Percentiles rank a stretch among this genome's conserved stretches.
These are phyloP conservation scores for Acipenser oxyrinchus DNA, from an alignment of 2,797 vertebrate species.

Conservation along the genomic window DNA sequence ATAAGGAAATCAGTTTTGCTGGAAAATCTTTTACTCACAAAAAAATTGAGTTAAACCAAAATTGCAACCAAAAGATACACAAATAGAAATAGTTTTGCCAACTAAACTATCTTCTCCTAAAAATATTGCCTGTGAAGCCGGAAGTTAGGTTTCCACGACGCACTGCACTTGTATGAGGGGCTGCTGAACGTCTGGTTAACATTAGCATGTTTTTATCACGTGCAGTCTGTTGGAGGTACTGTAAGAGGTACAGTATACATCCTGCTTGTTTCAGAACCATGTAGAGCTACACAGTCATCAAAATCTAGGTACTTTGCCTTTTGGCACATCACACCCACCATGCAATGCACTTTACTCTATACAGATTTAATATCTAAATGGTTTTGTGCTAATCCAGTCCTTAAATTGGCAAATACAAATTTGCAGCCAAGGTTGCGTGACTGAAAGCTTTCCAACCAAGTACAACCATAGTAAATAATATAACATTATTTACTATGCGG, in stretches of 20 bases:
- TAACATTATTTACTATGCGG: too few species aligned
- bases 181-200: background rate
- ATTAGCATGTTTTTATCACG: background rate
- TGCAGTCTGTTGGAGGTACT: background rate
- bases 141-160: too few species aligned
- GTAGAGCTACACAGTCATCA: background rate
- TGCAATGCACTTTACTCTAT: background rate
- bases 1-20: too few species aligned
- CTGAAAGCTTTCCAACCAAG: background rate
- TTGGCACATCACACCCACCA: background rate
- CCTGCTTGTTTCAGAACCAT: background rate
- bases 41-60: too few species aligned
- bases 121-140: background rate
- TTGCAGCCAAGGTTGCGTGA: background rate
- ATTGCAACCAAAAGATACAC: too few species aligned
- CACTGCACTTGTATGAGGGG: background rate
- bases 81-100: background rate
- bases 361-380: background rate
- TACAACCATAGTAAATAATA: too few species aligned
- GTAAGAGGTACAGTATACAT: background rate
- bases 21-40: too few species aligned
- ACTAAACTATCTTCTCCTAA: background rate
- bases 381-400: background rate
- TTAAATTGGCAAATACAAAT: background rate
- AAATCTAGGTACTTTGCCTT: background rate